These are phyloP conservation scores for Anoplopoma fimbria DNA, from an alignment of 2,113 vertebrate species.

Conservation along the genomic window DNA sequence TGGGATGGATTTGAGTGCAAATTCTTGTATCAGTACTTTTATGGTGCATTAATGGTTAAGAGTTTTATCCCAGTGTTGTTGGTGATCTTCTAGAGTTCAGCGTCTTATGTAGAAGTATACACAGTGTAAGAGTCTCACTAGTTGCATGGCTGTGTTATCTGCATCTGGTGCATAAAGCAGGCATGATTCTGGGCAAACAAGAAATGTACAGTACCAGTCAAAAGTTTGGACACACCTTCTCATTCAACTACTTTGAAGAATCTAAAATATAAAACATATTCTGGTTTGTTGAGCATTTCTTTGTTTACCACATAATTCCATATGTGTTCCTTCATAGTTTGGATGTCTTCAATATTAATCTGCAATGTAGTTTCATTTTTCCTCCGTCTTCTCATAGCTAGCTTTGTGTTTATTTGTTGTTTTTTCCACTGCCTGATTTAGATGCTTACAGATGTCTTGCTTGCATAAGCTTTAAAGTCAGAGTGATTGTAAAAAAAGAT, in stretches of 20 bases:
- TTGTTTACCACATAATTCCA: too few relatives aligned
- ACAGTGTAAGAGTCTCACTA: slow-evolving; percentile 2
- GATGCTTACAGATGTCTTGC: not conserved
- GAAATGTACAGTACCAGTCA: too few relatives aligned
- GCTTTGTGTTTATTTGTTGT: slow-evolving; percentile 3
- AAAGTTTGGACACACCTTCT: too few relatives aligned
- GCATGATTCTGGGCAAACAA: slow-evolving; percentile 9
- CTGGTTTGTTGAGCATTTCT: too few relatives aligned
- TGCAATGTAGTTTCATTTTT: not conserved
- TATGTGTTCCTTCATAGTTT: too few relatives aligned
- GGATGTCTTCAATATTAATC: too few relatives aligned
- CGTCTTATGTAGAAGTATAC: not conserved
- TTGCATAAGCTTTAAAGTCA: not conserved
- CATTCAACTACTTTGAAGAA: too few relatives aligned
- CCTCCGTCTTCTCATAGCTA: not conserved
- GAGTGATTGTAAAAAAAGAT: not conserved
- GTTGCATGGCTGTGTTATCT: slow-evolving; percentile 28
- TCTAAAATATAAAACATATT: too few relatives aligned
- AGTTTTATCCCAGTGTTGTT: slow-evolving; percentile 2
- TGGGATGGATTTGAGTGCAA: not conserved
- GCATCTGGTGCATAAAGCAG: not conserved
- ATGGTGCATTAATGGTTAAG: not conserved
- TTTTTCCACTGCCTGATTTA: not conserved
- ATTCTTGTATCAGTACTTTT: slow-evolving; percentile 5
- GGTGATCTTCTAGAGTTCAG: not conserved